Conservation (phyloP, 2,888 invertebrate genomes). For the Parnassius glacialis region DNA sequence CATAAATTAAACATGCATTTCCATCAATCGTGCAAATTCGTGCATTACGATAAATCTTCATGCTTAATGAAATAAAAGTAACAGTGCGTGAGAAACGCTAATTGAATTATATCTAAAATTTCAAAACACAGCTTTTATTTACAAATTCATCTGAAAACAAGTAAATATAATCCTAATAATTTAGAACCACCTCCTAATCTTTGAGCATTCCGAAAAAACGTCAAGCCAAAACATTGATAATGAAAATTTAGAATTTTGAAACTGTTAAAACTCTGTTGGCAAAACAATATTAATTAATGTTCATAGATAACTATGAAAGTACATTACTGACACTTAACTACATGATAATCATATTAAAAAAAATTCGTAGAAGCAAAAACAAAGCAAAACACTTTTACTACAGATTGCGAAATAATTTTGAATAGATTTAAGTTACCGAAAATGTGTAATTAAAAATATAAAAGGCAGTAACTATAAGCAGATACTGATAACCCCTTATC, state of each 20-base stretch:
- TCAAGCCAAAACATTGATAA: conserved; percentile 53
- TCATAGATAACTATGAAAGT: too few species aligned
- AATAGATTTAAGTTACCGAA: not conserved
- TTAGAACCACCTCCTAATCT: conserved; percentile 69
- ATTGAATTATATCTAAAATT: conserved; percentile 2
- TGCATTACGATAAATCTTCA: conserved; percentile 15
- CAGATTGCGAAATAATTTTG: not conserved
- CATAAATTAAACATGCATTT: too few species aligned
- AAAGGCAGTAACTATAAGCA: conserved; percentile 30
- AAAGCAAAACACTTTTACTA: conserved; percentile 13
- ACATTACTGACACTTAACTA: too few species aligned
- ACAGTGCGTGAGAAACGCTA: conserved; percentile 14
- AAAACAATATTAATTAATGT: conserved; percentile 35
- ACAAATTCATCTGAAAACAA: conserved; percentile 20
- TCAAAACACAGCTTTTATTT: conserved; percentile 15
- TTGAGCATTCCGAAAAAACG: conserved; percentile 69
- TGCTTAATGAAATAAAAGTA: conserved; percentile 25
- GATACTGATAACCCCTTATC: conserved; percentile 25
- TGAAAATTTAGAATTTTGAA: conserved; percentile 72
- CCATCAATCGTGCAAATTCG: too few species aligned
- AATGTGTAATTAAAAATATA: conserved; percentile 12
- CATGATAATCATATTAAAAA: too few species aligned
- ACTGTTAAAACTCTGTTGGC: conserved; percentile 69
- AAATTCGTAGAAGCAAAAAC: conserved; percentile 10
- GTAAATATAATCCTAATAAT: conserved; percentile 5